Evolutionary conservation across 2,113 vertebrate genomes (phyloP), one percentile per base, ranked within the genome.

Genomic region (Seriola rivoliana): DNA sequence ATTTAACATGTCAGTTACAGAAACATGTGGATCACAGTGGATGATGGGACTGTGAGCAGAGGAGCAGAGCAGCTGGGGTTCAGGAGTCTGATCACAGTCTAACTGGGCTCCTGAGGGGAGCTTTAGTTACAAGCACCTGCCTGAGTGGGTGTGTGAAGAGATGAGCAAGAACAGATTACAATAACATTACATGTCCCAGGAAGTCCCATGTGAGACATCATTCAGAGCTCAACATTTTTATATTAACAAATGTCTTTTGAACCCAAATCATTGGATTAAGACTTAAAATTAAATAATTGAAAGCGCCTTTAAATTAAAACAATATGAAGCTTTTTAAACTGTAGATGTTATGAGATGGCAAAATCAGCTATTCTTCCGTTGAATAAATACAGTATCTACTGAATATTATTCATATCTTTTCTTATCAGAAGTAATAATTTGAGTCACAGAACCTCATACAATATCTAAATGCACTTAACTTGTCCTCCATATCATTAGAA

Each of bases 141-240:
- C 88, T 81, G 92, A 91, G 93, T 93, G 93, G 93, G 92, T 73
- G 92, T 92, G 83, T 88, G 91, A 92, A 88, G 82, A 85, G 74
- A 88, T 58, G 36, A 74, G 32, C 62, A 29, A 58, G 66, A 87
- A 74, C 83, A 85, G 67, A 87, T 78, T 69, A 82, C 52, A 89
- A 90, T 74, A 88, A 87, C 89, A 89, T 84, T 25, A 81, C n/a
- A 71, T 76, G 78, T 80, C 81, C 67, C 74, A 25, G 42, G 38
- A 69, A 25, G 65, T 70, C 71, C 29, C 52, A 23, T 79, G 63
- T 54, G 70, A 81, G 71, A 67, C 75, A 50, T 65, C 12, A 60
- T 48, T 48, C 32, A 69, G 44, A 67, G 55, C 36, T 23, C 8
- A 72, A 19, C 34, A 16, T 72, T 58, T 48, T 25, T 32, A 17